These are phyloP conservation scores for Yponomeuta evonymella DNA, from an alignment of 2,888 invertebrate genomes.

Conservation along the genomic window DNA sequence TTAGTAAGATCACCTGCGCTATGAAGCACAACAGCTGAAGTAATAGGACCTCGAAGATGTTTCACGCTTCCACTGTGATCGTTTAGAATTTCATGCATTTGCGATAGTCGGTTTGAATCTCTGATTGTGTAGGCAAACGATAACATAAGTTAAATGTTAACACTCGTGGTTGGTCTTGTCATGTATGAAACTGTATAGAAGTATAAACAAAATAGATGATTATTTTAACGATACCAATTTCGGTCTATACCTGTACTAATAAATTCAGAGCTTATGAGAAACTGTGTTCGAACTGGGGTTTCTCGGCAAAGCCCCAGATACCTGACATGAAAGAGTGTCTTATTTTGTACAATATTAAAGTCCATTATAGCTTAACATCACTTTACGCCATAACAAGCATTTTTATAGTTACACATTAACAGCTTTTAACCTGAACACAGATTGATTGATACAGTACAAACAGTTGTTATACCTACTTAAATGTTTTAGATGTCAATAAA, in stretches of 20 bases:
- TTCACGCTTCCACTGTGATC: constrained; percentile 54
- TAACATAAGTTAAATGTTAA: constrained; percentile 12
- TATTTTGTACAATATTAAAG: constrained; percentile 37
- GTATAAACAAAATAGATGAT: background rate
- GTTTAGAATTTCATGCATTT: constrained; percentile 45
- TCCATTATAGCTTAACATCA: constrained; percentile 61
- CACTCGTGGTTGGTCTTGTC: constrained; percentile 15
- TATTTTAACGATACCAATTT: constrained; percentile 8
- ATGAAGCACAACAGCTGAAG: constrained; percentile 1
- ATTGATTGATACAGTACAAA: constrained; percentile 69
- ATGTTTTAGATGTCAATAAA: constrained; percentile 75
- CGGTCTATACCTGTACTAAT: constrained; percentile 3
- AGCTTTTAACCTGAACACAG: constrained; percentile 68
- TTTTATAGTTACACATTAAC: constrained; percentile 56
- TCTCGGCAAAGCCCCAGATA: constrained; percentile 20
- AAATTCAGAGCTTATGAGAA: constrained; percentile 7
- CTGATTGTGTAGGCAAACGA: background rate
- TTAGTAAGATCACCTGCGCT: background rate
- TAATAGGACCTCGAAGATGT: background rate
- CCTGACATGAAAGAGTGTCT: constrained; percentile 41
- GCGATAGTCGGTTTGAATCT: constrained; percentile 20
- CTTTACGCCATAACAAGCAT: constrained; percentile 54
- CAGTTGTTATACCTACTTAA: constrained; percentile 55
- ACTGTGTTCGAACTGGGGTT: constrained; percentile 1
- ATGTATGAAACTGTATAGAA: constrained; percentile 8